These are phyloP conservation scores for Discoglossus pictus DNA, from an alignment of 2,797 vertebrate species.

Conservation along the genomic window DNA sequence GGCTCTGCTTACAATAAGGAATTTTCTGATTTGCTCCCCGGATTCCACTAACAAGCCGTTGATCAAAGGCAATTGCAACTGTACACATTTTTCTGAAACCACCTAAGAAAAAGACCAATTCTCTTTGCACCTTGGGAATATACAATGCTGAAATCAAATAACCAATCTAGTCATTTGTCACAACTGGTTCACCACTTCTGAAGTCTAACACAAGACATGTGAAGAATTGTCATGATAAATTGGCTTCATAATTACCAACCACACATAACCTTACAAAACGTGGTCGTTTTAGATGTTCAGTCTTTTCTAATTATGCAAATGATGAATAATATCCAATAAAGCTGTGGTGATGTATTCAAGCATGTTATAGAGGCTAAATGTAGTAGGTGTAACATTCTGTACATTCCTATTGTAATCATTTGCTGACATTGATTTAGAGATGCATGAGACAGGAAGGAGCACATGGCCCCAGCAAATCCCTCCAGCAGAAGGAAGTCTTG, in stretches of 20 bases:
- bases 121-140: constrained; percentile 19
- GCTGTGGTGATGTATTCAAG: too few species aligned
- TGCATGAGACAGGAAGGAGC: constrained; percentile 18
- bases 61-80: constrained; percentile 33
- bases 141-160: constrained; percentile 37
- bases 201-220: not conserved
- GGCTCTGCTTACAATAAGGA: constrained; percentile 18
- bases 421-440: not conserved
- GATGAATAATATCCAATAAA: constrained; percentile 10
- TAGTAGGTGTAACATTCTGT: too few species aligned
- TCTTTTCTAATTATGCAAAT: constrained; percentile 9
- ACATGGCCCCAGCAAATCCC: constrained; percentile 9
- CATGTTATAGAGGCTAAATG: too few species aligned
- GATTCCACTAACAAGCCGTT: constrained; percentile 13
- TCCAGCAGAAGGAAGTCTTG: constrained; percentile 19
- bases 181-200: not conserved
- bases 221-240: not conserved
- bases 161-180: constrained; percentile 23
- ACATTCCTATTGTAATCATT: not conserved
- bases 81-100: constrained; percentile 8
- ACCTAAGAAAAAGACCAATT: constrained; percentile 5
- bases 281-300: not conserved
- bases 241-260: not conserved
- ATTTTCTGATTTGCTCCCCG: constrained; percentile 11
- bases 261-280: not conserved